These are phyloP conservation scores for Tetraneura akinire DNA, from an alignment of 1,140 invertebrate genomes.

Conservation along the genomic window DNA sequence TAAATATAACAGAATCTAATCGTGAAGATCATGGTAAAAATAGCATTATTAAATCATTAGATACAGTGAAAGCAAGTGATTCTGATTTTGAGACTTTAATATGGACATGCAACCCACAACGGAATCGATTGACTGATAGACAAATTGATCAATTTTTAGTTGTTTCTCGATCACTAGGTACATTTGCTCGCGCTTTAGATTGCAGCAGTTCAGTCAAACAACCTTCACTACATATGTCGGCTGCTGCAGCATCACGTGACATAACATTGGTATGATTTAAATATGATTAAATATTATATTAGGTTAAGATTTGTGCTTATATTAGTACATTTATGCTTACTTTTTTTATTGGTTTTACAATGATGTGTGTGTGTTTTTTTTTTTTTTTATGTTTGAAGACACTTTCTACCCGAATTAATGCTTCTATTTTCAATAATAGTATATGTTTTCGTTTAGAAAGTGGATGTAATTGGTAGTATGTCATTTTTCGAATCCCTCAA, in stretches of 20 bases:
- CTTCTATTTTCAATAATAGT: too few species aligned
- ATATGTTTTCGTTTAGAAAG: too few species aligned
- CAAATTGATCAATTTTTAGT: slow-evolving; percentile 99
- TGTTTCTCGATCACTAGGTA: slow-evolving; percentile 94
- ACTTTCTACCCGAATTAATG: too few species aligned
- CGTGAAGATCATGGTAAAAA: not conserved
- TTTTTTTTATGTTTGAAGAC: too few species aligned
- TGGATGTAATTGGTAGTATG: too few species aligned
- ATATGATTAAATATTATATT: not conserved
- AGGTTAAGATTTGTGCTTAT: too few species aligned
- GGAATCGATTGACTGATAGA: slow-evolving; percentile 73
- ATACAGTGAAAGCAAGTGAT: slow-evolving; percentile 54
- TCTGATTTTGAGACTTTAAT: slow-evolving; percentile 84
- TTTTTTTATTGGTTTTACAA: too few species aligned
- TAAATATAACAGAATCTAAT: not conserved
- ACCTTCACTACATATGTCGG: slow-evolving; percentile 97
- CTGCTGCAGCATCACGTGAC: slow-evolving; percentile 96
- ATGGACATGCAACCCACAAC: slow-evolving; percentile 86
- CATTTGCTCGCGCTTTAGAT: slow-evolving; percentile 96
- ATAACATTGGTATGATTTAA: slow-evolving; percentile 79
- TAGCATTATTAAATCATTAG: not conserved
- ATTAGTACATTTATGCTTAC: too few species aligned
- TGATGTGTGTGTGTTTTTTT: too few species aligned
- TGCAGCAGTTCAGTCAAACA: slow-evolving; percentile 97
- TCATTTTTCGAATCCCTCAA: too few species aligned